phyloP scores from a whole-genome alignment of 2,113 vertebrate genomes.

The Pachycephala philippinensis region DNA sequence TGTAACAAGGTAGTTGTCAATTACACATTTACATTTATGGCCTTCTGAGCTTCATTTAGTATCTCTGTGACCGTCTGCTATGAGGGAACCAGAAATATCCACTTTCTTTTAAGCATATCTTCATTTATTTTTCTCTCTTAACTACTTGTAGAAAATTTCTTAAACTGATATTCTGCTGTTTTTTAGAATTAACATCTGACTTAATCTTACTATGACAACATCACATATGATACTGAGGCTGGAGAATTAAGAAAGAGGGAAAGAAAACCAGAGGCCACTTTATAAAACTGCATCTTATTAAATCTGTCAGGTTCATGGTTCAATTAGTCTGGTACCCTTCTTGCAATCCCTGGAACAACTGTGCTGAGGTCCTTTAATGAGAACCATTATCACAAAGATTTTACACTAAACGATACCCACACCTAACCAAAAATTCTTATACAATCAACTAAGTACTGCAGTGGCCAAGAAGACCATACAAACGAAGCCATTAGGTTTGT shows the following conservation, averaged over 20 bases:
- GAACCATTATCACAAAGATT: background rate
- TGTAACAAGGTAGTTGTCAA: background rate
- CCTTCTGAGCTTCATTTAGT: background rate
- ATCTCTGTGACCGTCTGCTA: background rate
- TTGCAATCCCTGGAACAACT: background rate
- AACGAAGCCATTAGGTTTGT: background rate
- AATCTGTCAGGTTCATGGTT: background rate
- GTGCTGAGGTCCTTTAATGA: background rate
- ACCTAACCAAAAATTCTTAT: background rate
- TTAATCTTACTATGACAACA: background rate
- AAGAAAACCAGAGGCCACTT: background rate
- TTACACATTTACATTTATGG: background rate
- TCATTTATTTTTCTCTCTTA: background rate
- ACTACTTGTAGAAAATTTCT: background rate
- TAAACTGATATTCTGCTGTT: background rate
- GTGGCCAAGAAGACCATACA: background rate
- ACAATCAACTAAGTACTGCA: background rate
- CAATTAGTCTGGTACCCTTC: background rate
- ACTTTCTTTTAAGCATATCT: background rate
- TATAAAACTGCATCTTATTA: background rate
- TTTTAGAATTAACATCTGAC: background rate
- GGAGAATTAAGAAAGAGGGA: background rate
- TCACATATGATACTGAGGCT: background rate
- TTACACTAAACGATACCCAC: background rate
- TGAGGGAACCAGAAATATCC: background rate